These are phyloP conservation scores for Scolopax mira DNA, from an alignment of 2,113 vertebrate genomes.

Conservation along the genomic window DNA sequence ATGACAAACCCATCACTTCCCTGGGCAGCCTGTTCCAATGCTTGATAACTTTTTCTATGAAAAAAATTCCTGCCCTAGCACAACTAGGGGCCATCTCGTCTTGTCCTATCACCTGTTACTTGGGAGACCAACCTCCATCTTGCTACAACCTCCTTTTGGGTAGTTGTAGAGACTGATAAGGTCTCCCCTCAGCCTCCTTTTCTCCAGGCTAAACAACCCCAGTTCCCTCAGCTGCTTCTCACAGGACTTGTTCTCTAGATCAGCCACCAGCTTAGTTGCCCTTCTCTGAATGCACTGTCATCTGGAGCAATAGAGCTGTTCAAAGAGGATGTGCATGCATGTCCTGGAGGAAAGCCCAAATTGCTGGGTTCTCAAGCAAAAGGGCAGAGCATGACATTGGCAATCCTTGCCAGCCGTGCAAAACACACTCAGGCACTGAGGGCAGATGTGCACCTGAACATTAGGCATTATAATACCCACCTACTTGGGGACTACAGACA, in stretches of 20 bases:
- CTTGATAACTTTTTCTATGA: not conserved
- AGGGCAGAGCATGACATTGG: not conserved
- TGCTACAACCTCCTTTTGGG: not conserved
- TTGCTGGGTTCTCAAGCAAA: not conserved
- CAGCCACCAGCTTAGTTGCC: not conserved
- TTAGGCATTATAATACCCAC: not conserved
- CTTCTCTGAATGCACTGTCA: not conserved
- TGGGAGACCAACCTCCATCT: not conserved
- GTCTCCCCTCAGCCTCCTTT: not conserved
- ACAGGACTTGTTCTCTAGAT: not conserved
- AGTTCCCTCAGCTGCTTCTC: not conserved
- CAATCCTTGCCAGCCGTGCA: not conserved
- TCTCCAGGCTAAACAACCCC: not conserved
- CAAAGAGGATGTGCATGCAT: not conserved
- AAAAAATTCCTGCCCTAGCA: not conserved
- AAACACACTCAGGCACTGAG: not conserved
- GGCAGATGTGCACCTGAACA: not conserved
- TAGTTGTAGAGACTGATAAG: not conserved
- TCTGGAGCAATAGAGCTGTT: not conserved
- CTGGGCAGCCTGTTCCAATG: not conserved
- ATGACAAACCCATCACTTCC: not conserved
- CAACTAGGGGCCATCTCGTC: not conserved
- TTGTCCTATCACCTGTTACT: not conserved
- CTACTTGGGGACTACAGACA: not conserved
- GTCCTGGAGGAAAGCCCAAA: not conserved